phyloP scores from a whole-genome alignment of 2,797 vertebrate genomes.

The Acridotheres tristis region DNA sequence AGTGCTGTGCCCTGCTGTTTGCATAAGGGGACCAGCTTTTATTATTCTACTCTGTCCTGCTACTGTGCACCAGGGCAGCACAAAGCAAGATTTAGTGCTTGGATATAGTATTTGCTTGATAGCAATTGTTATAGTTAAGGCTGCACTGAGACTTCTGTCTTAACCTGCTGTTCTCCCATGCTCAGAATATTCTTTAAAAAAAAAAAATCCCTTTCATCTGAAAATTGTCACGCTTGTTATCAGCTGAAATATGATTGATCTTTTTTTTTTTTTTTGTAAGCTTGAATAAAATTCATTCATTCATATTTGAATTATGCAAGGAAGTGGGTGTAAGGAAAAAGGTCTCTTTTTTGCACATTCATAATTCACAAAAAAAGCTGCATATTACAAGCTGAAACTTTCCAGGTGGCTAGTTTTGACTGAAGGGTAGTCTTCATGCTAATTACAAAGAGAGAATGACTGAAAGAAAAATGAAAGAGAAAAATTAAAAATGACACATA shows the following conservation, averaged over 20 bases:
- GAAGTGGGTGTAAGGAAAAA: conserved; percentile 31
- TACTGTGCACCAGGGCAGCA: conserved; percentile 38
- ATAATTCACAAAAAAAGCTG: conserved; percentile 53
- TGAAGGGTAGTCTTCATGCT: conserved; percentile 60
- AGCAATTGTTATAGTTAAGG: conserved; percentile 28
- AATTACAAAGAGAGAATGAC: conserved; percentile 55
- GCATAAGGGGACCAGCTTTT: conserved; percentile 22
- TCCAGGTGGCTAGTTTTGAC: conserved; percentile 70
- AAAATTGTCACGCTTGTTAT: conserved; percentile 55
- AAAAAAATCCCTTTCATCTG: conserved; percentile 4
- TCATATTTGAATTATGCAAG: conserved; percentile 57
- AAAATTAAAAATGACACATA: conserved; percentile 61
- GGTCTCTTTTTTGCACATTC: conserved; percentile 53
- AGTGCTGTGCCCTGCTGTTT: conserved; percentile 44
- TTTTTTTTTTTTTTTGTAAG: background rate
- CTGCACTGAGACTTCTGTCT: conserved; percentile 23
- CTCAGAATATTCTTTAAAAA: background rate
- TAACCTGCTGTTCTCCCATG: conserved; percentile 42
- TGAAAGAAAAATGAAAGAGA: conserved; percentile 56
- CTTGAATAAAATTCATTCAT: conserved; percentile 63
- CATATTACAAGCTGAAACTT: conserved; percentile 67
- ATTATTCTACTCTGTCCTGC: conserved; percentile 39
- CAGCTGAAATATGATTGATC: conserved; percentile 18
- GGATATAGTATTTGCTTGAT: conserved; percentile 48
- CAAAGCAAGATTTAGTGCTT: conserved; percentile 54